Base-by-base conservation (phyloP, 2,113 vertebrate species). In the Cololabis saira region DNA sequence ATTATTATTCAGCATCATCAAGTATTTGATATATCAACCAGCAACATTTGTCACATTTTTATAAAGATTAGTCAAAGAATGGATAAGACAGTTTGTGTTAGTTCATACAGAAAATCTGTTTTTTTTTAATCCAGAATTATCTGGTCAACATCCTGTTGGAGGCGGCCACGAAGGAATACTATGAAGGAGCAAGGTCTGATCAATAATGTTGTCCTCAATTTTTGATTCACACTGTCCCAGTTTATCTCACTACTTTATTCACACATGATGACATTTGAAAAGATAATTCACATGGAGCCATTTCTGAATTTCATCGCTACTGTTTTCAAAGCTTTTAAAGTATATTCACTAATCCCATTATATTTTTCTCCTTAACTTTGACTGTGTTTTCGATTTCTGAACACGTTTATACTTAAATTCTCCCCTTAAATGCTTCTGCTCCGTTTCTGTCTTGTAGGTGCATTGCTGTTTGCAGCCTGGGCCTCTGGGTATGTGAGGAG, bases 401-500 rank as follows among this genome's bases (percentile, higher is more conserved):
- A 51, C 14, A 14, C 33, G 13, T 62, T 30, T 15, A 16, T 8
- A 47, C 5, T 45, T n/a, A 6, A 45, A 45, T 5, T 45, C 15
- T 45, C 43, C 17, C 30, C 7, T 43, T 21, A 21, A 22, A 10
- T 60, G 10, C 6, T 24, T n/a, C 8, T 30, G 0, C 18, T 47
- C 19, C 50, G 40, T 16, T 33, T 45, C 27, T 70, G 15, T 83
- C 51, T 0, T 78, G 55, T 72, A 99, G 98, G 40, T 99, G 96
- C 80, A 92, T 99, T 49, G 96, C 98, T 14, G 89, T 99, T 66
- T 98, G 97, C 87, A 95, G 95, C 79, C 94, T 99, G 0, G 96
- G 97, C 2, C 71, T 99, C 22, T 99, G 97, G 98, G 94, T 98
- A 61, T 98, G 97, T 49, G 97, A 99, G 89, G 98, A 99, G 74